A percentile compares a stretch with the other conserved stretches of the same genome.
phyloP scores from a whole-genome alignment of 2,113 vertebrate species.

The Fregata magnificens region DNA sequence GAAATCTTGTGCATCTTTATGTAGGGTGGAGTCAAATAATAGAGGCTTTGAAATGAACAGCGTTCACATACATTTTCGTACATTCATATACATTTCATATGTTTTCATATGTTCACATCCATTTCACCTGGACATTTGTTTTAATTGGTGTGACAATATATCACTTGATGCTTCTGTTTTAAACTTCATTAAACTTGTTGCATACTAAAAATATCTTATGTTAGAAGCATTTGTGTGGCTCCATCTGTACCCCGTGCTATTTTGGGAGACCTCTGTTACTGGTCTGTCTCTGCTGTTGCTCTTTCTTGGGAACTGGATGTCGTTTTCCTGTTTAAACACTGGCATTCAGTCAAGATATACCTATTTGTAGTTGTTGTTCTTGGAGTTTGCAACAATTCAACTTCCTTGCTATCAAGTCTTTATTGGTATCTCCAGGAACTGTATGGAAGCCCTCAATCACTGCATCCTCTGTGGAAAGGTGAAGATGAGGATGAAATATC shows the following conservation, averaged over 20 bases:
- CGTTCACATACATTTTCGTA: neutral
- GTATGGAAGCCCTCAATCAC: neutral
- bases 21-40: neutral
- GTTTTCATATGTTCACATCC: neutral
- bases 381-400: neutral
- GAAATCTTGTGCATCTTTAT: neutral
- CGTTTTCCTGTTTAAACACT: neutral
- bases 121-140: neutral
- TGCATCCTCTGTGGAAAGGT: neutral
- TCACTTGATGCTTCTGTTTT: neutral
- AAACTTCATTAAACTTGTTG: neutral
- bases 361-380: neutral
- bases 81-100: neutral
- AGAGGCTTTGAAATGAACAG: neutral
- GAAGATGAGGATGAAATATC: neutral
- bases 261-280: neutral
- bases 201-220: neutral
- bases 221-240: neutral
- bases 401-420: neutral
- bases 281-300: neutral
- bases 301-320: neutral
- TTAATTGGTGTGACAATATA: neutral
- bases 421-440: neutral
- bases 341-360: neutral
- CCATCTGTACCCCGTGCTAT: neutral